Percentiles rank a stretch among this genome's conserved stretches.
Evolutionary conservation across 2,888 invertebrate species (phyloP).

Genomic region (Tenthredo mesomela): DNA sequence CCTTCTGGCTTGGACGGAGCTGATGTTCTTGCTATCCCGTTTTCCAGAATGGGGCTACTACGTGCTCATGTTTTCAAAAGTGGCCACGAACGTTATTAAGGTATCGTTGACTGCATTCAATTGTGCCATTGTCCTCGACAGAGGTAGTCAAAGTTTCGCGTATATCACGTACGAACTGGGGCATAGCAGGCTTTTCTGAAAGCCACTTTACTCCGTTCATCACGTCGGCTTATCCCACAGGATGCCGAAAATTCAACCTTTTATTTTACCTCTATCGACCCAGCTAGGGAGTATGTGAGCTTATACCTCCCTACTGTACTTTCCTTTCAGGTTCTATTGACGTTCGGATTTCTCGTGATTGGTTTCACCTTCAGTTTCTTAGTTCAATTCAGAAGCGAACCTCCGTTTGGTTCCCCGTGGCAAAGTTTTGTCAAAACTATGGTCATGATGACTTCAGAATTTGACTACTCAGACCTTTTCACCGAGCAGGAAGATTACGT

Average conservation of each 20-base stretch:
- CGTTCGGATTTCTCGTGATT: slow-evolving; percentile 78
- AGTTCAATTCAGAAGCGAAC: slow-evolving; percentile 80
- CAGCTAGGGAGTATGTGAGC: neutral
- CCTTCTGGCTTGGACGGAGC: slow-evolving; percentile 80
- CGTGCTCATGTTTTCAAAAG: slow-evolving; percentile 83
- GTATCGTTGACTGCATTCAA: slow-evolving; percentile 66
- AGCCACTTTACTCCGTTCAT: slow-evolving; percentile 15
- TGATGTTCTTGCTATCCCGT: slow-evolving; percentile 81
- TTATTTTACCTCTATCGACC: neutral
- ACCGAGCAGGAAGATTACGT: slow-evolving; percentile 74
- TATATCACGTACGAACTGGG: neutral
- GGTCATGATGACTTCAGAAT: slow-evolving; percentile 83
- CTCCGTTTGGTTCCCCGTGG: slow-evolving; percentile 80
- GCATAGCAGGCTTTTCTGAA: neutral
- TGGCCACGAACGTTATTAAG: slow-evolving; percentile 80
- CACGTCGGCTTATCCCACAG: neutral
- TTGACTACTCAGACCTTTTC: slow-evolving; percentile 80
- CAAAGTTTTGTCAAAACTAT: slow-evolving; percentile 80
- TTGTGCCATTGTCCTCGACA: neutral
- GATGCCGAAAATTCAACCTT: neutral
- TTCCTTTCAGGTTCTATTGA: slow-evolving; percentile 78
- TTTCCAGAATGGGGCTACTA: slow-evolving; percentile 82
- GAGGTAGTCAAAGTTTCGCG: neutral
- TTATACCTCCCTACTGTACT: neutral
- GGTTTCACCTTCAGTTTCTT: slow-evolving; percentile 81